phyloP scores from a whole-genome alignment of 2,888 invertebrate species.

The Camptogramma bilineatum region DNA sequence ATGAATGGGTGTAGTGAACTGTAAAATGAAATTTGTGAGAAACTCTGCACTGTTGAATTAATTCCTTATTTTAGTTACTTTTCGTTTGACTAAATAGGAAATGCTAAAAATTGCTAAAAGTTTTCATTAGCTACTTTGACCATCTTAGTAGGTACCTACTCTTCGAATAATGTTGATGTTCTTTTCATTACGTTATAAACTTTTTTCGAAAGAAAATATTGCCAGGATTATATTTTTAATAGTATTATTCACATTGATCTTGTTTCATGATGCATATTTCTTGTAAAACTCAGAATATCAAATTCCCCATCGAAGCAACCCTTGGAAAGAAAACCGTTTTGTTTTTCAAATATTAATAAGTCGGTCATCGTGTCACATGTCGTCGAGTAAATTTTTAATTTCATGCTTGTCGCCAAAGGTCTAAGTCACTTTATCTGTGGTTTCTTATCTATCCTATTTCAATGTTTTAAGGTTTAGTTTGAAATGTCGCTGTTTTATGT shows the following conservation, averaged over 20 bases:
- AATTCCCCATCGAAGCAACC: constrained; percentile 21
- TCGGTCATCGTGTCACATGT: constrained; percentile 35
- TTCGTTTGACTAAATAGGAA: too few relatives aligned
- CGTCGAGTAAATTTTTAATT: constrained; percentile 33
- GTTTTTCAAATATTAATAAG: constrained; percentile 35
- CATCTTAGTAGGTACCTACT: too few relatives aligned
- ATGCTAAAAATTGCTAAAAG: too few relatives aligned
- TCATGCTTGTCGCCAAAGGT: constrained; percentile 19
- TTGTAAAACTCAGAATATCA: background rate
- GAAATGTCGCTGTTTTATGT: background rate
- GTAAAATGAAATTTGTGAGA: constrained; percentile 45
- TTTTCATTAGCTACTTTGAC: background rate
- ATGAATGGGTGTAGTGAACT: constrained; percentile 54
- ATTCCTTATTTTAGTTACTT: background rate
- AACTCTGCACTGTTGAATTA: constrained; percentile 6
- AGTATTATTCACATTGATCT: background rate
- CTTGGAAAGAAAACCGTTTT: background rate
- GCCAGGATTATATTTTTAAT: too few relatives aligned
- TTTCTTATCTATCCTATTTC: constrained; percentile 8
- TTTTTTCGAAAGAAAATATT: too few relatives aligned
- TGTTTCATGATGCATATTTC: background rate
- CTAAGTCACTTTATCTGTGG: constrained; percentile 17
- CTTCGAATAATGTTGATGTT: too few relatives aligned
- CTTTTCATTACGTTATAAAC: too few relatives aligned
- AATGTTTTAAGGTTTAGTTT: constrained; percentile 16